Base-by-base conservation (phyloP, 2,888 invertebrate genomes). In the Tetropium fuscum region DNA sequence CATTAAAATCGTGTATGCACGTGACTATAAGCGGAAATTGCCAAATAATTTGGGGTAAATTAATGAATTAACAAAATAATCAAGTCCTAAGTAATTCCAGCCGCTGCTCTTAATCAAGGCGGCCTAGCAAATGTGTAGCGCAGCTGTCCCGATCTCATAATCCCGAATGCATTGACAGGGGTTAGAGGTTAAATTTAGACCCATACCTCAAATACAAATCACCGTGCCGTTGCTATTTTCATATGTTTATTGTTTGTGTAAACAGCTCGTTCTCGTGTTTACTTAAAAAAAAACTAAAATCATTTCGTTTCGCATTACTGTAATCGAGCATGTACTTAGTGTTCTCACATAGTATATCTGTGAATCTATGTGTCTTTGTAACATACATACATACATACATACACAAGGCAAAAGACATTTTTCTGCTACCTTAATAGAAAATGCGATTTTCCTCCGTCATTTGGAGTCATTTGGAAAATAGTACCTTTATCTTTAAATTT, bases 91-190 rank as follows among this genome's bases (percentile, higher is more conserved):
- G 74, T 72, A 71, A 71, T 70, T 68, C 71, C 61, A 58, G 64
- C 69, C 66, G 69, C 67, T 68, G 70, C 70, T 69, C 73, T 73
- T 72, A 72, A 70, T 71, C 69, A 77, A 75, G 74, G 58, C 70
- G 70, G 70, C 70, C 69, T 70, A 70, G 69, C 53, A 79, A 79
- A 80, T 78, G 80, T 80, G 79, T 73, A 68, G 72, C 75, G 70
- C 80, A 80, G 79, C 79, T 80, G 80, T 77, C 76, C 69, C 67
- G 77, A 77, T 79, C 80, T 77, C 80, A 80, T 79, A 80, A 79
- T 79, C 76, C 71, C 73, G 63, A 69, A 73, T 70, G 67, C 74
- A 76, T 77, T 71, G 76, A 77, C 78, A 77, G 75, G 79, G 78
- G 78, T 77, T 76, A 77, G 75, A 77, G 79, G 78, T 78, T 79